Evolutionary conservation across 1,140 invertebrate genomes (phyloP), one percentile per base, ranked within the genome.

Genomic region (Psix sp.): DNA sequence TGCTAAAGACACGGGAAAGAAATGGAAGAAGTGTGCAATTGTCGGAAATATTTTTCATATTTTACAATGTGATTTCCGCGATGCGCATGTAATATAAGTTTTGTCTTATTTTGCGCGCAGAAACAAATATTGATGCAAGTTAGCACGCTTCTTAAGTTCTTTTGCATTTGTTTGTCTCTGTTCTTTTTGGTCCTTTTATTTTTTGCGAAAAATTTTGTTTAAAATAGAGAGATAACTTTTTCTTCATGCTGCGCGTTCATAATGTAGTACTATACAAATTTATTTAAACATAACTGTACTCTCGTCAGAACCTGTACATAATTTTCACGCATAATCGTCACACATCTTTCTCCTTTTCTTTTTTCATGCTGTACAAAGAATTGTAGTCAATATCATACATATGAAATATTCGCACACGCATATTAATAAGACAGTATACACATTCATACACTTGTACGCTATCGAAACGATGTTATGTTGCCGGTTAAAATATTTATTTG

Each of bases 211-310:
- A 59, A 11, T 46, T 24, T 48, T 42, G 45, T 48, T 77, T 74
- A 77, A 72, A 80, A 75, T 82, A 82, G 67, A 82, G 81, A 82
- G 82, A 82, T 82, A 80, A 77, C 73, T 77, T 74, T 57, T 70
- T 33, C 20, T 46, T 46, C 9, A 29, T 29, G 62, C 73, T 75
- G 77, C 65, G 62, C 56, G 70, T 73, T 79, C 80, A 73, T 60
- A 70, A 40, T 57, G 49, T 62, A 52, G 38, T 79, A 80, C 75
- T 82, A 80, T 82, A 82, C 79, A 82, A 77, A 71, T 79, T 77
- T 79, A 71, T 71, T 80, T 76, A 77, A 79, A 78, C 59, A 66
- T 70, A 63, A 70, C 60, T 15, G 49, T 73, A 57, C 29, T 33
- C 21, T 68, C 60, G 20, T 74, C 35, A 42, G 65, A 72, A 65